Evolutionary conservation across 2,797 vertebrate species (phyloP), one percentile per base, ranked within the genome.

Genomic region (Neosilurus hyrtlii): DNA sequence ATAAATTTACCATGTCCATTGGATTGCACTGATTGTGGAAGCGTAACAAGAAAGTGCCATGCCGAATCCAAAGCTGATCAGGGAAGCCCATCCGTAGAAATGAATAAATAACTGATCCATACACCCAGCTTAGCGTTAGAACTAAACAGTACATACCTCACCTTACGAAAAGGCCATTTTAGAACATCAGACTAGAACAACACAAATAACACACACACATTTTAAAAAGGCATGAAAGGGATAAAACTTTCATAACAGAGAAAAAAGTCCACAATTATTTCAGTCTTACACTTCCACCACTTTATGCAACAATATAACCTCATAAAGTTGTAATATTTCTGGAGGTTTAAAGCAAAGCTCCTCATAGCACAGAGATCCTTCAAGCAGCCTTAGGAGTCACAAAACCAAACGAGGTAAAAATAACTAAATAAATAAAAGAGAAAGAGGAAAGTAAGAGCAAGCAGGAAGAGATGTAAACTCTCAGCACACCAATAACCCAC

Each of bases 121-220:
- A 73, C 62, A 75, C n/a, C 35, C 65, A 73, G 83, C 37, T 43
- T 43, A 62, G 62, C 77, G 87, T 89, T 57, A 86, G 82, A 57
- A 80, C 86, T 72, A 56, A 82, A 85, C 71, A 20, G 82, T 92
- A 94, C 94, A 91, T 95, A 95, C 94, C 94, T 93, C 85, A 89
- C 82, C 86, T 89, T 88, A 88, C 88, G 87, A 89, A 87, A 89
- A 89, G 86, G 88, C 82, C 87, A 68, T 91, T 87, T 94, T 91
- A 94, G 90, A 92, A 93, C 91, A 91, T 91, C 91, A 91, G 89
- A 93, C 94, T 95, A 93, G 90, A 94, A 95, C 88, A 93, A 88
- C 26, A 94, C 88, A 92, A 88, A 87, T n/a, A 37, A 85, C 81
- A n/a, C 35, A 65, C 73, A 56, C 22, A 80, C 20, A 43, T 12